Conservation (phyloP, 2,113 vertebrate genomes). For the Tragelaphus scriptus region DNA sequence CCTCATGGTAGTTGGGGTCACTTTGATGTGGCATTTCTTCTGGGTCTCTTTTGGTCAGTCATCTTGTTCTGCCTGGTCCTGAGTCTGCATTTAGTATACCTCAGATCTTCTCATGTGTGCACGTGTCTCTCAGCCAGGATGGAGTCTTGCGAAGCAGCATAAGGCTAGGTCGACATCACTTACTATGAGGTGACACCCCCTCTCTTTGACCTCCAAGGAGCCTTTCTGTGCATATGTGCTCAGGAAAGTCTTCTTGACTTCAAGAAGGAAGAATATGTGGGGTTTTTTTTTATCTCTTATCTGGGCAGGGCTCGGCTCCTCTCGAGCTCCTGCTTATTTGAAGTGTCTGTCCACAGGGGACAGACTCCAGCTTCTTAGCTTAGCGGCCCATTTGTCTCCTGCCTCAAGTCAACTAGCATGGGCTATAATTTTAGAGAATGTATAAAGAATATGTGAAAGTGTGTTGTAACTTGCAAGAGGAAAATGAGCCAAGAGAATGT, state of each 20-base stretch:
- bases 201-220: background rate
- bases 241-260: background rate
- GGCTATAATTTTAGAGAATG: background rate
- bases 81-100: rapidly evolving
- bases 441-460: background rate
- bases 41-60: background rate
- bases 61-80: background rate
- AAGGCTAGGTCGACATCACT: background rate
- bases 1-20: background rate
- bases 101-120: background rate
- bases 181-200: background rate
- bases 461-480: background rate
- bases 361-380: background rate
- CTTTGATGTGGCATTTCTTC: background rate
- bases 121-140: background rate
- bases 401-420: background rate
- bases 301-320: background rate
- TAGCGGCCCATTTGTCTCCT: background rate
- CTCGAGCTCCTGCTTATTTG: background rate
- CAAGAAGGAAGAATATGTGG: background rate
- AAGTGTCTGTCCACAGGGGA: background rate
- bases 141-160: background rate
- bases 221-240: background rate
- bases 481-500: background rate
- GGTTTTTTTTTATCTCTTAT: background rate